Evolutionary conservation across 1,140 invertebrate species (phyloP).

Genomic region (Sycophila sp.): DNA sequence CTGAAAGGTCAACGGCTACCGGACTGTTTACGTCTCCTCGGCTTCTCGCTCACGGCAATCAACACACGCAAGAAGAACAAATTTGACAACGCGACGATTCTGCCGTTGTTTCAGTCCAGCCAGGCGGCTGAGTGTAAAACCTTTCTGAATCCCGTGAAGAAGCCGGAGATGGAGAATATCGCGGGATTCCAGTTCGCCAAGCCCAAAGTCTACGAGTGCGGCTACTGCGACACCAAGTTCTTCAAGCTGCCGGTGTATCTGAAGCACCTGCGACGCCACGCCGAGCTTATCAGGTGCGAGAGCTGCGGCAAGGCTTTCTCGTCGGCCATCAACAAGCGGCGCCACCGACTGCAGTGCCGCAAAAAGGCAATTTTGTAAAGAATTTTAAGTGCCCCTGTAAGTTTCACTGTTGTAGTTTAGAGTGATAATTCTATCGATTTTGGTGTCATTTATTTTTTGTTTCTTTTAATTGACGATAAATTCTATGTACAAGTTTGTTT

Average conservation of each 20-base stretch:
- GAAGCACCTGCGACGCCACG: slow-evolving; percentile 12
- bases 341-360: slow-evolving; percentile 14
- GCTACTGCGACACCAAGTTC: slow-evolving; percentile 7
- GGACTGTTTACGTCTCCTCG: not conserved
- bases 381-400: not conserved
- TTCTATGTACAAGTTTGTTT: no score
- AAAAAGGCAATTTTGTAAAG: not conserved
- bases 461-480: no score
- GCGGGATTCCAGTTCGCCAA: slow-evolving; percentile 3
- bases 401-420: not conserved
- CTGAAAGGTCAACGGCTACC: not conserved
- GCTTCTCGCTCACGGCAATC: not conserved
- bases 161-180: not conserved
- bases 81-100: not conserved
- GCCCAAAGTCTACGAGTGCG: slow-evolving; percentile 21
- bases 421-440: not conserved
- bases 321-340: slow-evolving; percentile 1
- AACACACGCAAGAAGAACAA: not conserved
- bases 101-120: not conserved
- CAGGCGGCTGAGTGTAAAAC: not conserved
- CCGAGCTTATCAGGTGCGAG: not conserved
- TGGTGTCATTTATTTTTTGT: not conserved
- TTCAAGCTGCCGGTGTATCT: slow-evolving; percentile 16
- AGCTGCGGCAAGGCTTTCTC: slow-evolving; percentile 6
- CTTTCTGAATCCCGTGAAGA: not conserved